Evolutionary conservation across 2,888 invertebrate genomes (phyloP).

Genomic region (Taenaris catops): DNA sequence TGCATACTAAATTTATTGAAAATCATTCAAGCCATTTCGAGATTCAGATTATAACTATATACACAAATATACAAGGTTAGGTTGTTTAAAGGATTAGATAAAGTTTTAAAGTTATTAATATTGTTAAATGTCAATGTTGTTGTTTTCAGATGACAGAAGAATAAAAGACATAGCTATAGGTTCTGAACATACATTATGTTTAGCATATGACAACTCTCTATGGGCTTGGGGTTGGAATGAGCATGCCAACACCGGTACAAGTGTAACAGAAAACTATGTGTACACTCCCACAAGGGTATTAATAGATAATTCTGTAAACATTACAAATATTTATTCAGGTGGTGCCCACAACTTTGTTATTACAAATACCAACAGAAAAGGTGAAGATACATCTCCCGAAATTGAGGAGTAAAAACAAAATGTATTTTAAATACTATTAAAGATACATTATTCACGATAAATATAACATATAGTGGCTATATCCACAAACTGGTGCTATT

Average conservation of each 20-base stretch:
- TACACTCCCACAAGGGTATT: conserved; percentile 48
- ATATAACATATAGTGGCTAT: too few species aligned
- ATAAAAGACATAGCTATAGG: conserved; percentile 83
- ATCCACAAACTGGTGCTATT: too few species aligned
- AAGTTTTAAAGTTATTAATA: neutral
- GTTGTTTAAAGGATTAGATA: too few species aligned
- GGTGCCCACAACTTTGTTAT: conserved; percentile 68
- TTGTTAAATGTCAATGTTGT: neutral
- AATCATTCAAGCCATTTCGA: too few species aligned
- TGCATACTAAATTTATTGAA: too few species aligned
- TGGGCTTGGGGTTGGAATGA: conserved; percentile 96
- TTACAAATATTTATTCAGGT: conserved; percentile 57
- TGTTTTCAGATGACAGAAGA: conserved; percentile 58
- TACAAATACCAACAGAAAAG: conserved; percentile 25
- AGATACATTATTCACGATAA: neutral
- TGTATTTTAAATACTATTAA: neutral
- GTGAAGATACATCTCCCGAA: neutral
- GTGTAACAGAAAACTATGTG: conserved; percentile 38
- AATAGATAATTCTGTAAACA: conserved; percentile 31
- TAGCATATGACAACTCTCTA: conserved; percentile 82
- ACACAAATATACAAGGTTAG: too few species aligned
- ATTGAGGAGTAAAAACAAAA: neutral
- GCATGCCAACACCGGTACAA: conserved; percentile 90
- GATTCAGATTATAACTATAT: too few species aligned
- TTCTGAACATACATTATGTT: conserved; percentile 88